Percentiles rank a stretch among this genome's conserved stretches.
Evolutionary conservation across 2,797 vertebrate genomes (phyloP).

Genomic region (Catharus ustulatus): DNA sequence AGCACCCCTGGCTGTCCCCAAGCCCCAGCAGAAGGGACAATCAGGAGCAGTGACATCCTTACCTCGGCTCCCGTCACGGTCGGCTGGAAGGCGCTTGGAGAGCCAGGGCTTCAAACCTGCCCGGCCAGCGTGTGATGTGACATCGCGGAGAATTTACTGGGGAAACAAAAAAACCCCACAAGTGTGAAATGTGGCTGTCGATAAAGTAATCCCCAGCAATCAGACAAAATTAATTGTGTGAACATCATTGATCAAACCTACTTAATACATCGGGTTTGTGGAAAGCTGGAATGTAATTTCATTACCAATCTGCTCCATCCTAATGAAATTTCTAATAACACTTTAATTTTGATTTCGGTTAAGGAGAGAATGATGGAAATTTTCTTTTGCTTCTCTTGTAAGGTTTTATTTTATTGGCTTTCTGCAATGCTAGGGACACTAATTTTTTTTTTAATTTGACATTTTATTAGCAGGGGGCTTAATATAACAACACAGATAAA

Average conservation of each 20-base stretch:
- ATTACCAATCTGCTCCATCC: slow-evolving; percentile 80
- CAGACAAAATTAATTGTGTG: slow-evolving; percentile 82
- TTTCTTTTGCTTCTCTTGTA: slow-evolving; percentile 59
- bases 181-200: slow-evolving; percentile 78
- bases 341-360: slow-evolving; percentile 80
- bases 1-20: too few species aligned
- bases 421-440: slow-evolving; percentile 11
- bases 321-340: slow-evolving; percentile 83
- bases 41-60: slow-evolving; percentile 12
- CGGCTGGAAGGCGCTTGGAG: neutral
- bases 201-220: slow-evolving; percentile 77
- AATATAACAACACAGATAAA: slow-evolving; percentile 59
- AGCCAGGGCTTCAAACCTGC: neutral
- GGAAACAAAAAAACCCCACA: slow-evolving; percentile 65
- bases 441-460: slow-evolving; percentile 62
- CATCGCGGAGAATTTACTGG: slow-evolving; percentile 33
- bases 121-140: neutral
- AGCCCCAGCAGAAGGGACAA: neutral
- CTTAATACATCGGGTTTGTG: slow-evolving; percentile 75
- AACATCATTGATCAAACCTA: slow-evolving; percentile 82
- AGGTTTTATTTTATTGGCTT: slow-evolving; percentile 60
- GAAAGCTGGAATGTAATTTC: slow-evolving; percentile 82
- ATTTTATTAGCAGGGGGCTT: slow-evolving; percentile 58
- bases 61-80: slow-evolving; percentile 27
- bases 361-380: slow-evolving; percentile 68